phyloP scores from a whole-genome alignment of 2,888 invertebrate species.

The Eremobia ochroleuca region DNA sequence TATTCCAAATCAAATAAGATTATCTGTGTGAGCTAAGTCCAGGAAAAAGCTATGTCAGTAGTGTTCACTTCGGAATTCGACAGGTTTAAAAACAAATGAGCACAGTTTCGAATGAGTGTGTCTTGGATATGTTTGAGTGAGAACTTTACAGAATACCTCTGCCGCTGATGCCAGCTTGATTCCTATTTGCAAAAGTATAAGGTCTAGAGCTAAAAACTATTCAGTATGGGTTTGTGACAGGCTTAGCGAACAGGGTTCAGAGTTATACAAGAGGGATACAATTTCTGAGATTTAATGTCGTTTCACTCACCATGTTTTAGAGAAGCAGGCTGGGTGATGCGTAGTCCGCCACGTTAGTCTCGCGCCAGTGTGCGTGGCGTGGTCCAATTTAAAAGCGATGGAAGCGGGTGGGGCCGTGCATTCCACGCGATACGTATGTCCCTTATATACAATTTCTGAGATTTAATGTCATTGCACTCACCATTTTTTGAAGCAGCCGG shows the following conservation, averaged over 20 bases:
- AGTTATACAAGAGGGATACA: too few species aligned
- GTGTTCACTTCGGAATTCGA: conserved; percentile 2
- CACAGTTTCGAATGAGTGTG: neutral
- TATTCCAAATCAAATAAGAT: conserved; percentile 33
- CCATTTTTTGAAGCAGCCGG: conserved; percentile 90
- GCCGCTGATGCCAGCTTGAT: neutral
- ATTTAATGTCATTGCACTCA: conserved; percentile 57
- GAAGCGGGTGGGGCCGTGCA: conserved; percentile 94
- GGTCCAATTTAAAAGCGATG: conserved; percentile 93
- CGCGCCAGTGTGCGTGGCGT: conserved; percentile 93
- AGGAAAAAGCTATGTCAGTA: neutral
- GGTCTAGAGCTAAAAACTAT: neutral
- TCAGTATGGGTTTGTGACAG: neutral
- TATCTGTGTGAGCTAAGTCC: conserved; percentile 2
- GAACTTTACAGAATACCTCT: neutral
- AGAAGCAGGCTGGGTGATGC: too few species aligned
- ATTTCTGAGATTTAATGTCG: too few species aligned
- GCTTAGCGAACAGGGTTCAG: neutral
- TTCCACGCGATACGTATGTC: conserved; percentile 95
- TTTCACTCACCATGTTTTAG: too few species aligned
- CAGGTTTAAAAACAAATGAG: neutral
- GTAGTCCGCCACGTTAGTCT: conserved; percentile 87
- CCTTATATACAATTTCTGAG: conserved; percentile 84
- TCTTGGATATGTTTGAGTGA: neutral
- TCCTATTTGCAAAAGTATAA: neutral